Percentiles rank a stretch among this genome's conserved stretches.
Evolutionary conservation across 2,797 vertebrate genomes (phyloP).

Genomic region (Siniperca scherzeri): DNA sequence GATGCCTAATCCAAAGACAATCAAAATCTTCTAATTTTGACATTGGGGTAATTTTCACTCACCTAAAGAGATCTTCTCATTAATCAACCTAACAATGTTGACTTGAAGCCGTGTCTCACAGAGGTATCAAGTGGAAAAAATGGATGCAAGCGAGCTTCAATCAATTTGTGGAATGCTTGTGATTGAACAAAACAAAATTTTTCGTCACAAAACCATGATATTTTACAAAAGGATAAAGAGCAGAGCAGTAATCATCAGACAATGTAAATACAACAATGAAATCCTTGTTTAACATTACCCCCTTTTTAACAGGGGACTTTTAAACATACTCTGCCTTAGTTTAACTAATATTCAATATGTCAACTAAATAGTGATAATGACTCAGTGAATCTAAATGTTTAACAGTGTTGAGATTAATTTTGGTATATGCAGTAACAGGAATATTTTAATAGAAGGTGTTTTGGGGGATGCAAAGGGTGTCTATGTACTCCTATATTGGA

Average conservation of each 20-base stretch:
- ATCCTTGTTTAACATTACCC: not conserved
- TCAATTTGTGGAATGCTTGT: constrained; percentile 32
- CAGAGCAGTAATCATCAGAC: not conserved
- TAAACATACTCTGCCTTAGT: not conserved
- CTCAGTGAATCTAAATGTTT: not conserved
- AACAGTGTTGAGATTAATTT: not conserved
- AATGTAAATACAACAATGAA: not conserved
- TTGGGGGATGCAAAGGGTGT: not conserved
- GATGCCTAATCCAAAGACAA: constrained; percentile 46
- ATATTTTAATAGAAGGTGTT: not conserved
- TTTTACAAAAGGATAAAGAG: constrained; percentile 21
- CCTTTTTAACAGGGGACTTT: not conserved
- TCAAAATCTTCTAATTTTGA: constrained; percentile 56
- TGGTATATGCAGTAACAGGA: not conserved
- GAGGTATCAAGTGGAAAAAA: constrained; percentile 15
- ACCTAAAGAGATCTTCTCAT: constrained; percentile 46
- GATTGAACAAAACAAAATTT: constrained; percentile 21
- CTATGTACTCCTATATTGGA: not conserved
- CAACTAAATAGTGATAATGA: not conserved
- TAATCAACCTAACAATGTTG: constrained; percentile 61
- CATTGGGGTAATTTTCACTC: constrained; percentile 50
- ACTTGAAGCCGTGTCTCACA: constrained; percentile 31
- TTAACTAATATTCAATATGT: not conserved
- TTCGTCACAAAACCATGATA: constrained; percentile 10
- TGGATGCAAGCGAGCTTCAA: constrained; percentile 18